phyloP scores from a whole-genome alignment of 2,797 vertebrate genomes.

The Euphonia xanthogaster region DNA sequence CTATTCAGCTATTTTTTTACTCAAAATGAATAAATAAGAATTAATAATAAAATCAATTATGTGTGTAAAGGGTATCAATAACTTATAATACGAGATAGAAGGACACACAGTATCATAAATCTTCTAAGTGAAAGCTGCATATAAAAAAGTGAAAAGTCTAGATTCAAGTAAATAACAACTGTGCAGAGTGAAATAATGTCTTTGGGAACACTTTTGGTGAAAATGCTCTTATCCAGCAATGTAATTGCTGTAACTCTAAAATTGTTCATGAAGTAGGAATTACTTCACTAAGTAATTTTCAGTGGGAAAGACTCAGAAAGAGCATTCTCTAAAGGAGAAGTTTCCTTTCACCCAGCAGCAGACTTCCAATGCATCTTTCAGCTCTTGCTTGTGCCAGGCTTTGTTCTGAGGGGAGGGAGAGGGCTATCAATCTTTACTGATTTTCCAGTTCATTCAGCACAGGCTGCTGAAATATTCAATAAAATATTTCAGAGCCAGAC shows the following conservation, averaged over 20 bases:
- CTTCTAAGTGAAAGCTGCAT: not conserved
- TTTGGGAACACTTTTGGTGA: not conserved
- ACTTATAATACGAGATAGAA: not conserved
- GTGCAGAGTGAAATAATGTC: rapidly evolving
- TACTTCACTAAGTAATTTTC: not conserved
- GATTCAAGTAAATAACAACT: not conserved
- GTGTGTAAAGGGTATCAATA: not conserved
- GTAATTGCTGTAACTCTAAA: not conserved
- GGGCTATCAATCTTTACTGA: not conserved
- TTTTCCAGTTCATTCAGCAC: not conserved
- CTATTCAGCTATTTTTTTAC: not conserved
- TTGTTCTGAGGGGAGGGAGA: not conserved
- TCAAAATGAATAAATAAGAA: not conserved
- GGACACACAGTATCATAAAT: not conserved
- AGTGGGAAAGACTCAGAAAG: not conserved
- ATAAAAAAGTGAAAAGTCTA: not conserved
- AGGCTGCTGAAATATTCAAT: not conserved
- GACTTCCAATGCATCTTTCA: rapidly evolving
- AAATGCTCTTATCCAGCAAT: not conserved
- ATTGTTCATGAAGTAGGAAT: not conserved
- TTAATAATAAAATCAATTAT: not conserved
- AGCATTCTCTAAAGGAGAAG: not conserved
- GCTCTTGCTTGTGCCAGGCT: not conserved
- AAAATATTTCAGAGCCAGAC: not conserved
- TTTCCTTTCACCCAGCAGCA: not conserved